phyloP scores from a whole-genome alignment of 2,797 vertebrate species.

The Bradypodion pumilum region DNA sequence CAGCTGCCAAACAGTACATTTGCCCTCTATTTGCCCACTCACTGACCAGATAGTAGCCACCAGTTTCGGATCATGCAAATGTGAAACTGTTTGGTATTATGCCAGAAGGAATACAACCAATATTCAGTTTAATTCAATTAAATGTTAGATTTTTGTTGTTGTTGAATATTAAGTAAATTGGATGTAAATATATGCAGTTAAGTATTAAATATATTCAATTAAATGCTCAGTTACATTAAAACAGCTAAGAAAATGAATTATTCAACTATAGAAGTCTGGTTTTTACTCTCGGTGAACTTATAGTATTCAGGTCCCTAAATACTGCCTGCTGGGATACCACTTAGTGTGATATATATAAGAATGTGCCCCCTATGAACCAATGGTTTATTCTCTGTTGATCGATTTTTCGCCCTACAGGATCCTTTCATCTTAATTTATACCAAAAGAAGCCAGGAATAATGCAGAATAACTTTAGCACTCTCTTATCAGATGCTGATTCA shows the following conservation, averaged over 20 bases:
- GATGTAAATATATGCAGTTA: neutral
- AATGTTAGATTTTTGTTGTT: neutral
- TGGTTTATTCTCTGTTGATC: neutral
- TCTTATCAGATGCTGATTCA: neutral
- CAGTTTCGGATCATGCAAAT: neutral
- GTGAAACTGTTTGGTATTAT: neutral
- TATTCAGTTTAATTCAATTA: neutral
- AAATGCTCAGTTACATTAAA: neutral
- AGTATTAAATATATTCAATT: neutral
- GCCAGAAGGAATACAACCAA: neutral
- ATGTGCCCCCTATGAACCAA: neutral
- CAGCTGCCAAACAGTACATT: too few relatives aligned
- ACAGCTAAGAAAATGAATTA: neutral
- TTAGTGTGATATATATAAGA: neutral
- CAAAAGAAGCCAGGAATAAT: neutral
- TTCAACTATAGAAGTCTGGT: neutral
- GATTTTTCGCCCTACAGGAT: neutral
- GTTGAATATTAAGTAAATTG: neutral
- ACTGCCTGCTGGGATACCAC: neutral
- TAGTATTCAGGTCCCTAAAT: neutral
- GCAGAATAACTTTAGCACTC: neutral
- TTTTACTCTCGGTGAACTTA: neutral
- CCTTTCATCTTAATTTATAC: constrained; percentile 5
- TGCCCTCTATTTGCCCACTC: neutral
- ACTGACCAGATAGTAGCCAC: neutral